These are phyloP conservation scores for Hycleus phaleratus DNA, from an alignment of 1,140 invertebrate species.

Conservation along the genomic window DNA sequence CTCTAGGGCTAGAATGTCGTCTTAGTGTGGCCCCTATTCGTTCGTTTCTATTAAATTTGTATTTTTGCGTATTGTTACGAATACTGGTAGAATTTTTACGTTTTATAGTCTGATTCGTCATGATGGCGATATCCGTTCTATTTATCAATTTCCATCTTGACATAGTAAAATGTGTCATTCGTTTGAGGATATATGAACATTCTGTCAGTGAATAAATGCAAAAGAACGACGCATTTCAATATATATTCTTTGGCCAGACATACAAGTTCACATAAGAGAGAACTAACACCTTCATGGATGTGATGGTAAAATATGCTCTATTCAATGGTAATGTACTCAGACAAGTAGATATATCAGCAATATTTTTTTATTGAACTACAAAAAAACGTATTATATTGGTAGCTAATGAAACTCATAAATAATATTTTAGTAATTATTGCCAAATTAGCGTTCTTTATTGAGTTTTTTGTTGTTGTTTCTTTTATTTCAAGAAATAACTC, in stretches of 20 bases:
- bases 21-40: no score
- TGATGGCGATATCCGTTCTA: not conserved
- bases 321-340: no score
- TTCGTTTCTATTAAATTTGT: no score
- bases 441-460: slow-evolving; percentile 11
- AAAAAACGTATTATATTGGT: no score
- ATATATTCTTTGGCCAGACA: not conserved
- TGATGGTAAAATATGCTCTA: no score
- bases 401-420: no score
- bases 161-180: slow-evolving; percentile 4
- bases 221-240: slow-evolving; percentile 2
- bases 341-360: no score
- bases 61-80: no score
- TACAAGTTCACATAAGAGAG: not conserved
- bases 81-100: not conserved
- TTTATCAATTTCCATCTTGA: slow-evolving; percentile 2
- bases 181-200: slow-evolving; percentile 4
- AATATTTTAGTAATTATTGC: not conserved
- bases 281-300: no score
- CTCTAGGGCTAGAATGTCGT: no score
- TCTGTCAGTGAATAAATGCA: not conserved
- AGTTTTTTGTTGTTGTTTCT: slow-evolving; percentile 1
- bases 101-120: not conserved
- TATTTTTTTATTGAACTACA: no score
- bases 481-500: not conserved